These are phyloP conservation scores for Lordiphosa collinella DNA, from an alignment of 1,140 invertebrate species.

Conservation along the genomic window DNA sequence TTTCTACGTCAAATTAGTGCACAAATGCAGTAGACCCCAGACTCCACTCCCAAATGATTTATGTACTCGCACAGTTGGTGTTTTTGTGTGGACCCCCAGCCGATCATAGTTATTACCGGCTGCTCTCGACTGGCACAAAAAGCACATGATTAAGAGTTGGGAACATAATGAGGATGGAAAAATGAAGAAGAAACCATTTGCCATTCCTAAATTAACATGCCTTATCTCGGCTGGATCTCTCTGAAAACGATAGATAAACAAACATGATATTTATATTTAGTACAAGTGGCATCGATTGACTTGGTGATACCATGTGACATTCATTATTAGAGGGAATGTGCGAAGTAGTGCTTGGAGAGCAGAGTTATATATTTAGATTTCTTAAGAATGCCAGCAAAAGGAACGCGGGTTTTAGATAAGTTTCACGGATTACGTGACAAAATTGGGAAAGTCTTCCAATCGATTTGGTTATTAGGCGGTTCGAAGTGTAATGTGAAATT, in stretches of 20 bases:
- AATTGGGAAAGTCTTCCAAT: too few species aligned
- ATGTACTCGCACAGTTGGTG: slow-evolving; percentile 19
- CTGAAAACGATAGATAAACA: slow-evolving; percentile 12
- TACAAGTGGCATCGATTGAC: too few species aligned
- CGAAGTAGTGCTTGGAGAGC: too few species aligned
- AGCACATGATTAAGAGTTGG: slow-evolving; percentile 26
- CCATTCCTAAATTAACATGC: slow-evolving; percentile 31
- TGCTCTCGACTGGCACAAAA: neutral
- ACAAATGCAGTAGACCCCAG: slow-evolving; percentile 27
- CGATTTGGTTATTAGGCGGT: too few species aligned
- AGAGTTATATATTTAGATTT: too few species aligned
- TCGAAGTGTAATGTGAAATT: too few species aligned
- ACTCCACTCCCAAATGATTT: slow-evolving; percentile 50
- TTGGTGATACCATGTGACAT: too few species aligned
- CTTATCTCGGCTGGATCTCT: slow-evolving; percentile 12
- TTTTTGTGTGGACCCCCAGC: neutral
- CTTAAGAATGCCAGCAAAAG: too few species aligned
- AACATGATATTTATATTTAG: neutral
- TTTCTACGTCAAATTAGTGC: slow-evolving; percentile 63
- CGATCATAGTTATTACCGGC: slow-evolving; percentile 29
- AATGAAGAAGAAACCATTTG: slow-evolving; percentile 15
- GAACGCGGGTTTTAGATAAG: neutral
- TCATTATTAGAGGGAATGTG: too few species aligned
- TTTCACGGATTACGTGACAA: too few species aligned
- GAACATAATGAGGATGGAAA: slow-evolving; percentile 3